Percentiles rank a stretch among this genome's conserved stretches.
Conservation (phyloP, 2,888 invertebrate species). For the Caenorhabditis virilis region DNA sequence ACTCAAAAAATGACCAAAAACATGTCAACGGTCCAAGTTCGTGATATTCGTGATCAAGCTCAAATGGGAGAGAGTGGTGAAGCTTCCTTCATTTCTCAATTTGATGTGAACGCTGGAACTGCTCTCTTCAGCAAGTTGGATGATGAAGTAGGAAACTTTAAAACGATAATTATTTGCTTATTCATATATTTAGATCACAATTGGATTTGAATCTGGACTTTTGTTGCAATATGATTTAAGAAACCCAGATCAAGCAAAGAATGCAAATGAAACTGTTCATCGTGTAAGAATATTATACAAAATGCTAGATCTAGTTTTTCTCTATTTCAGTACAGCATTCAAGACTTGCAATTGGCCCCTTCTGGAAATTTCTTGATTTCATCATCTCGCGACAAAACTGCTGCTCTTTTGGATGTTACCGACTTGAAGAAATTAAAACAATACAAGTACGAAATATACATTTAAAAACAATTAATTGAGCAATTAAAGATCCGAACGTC, state of each 20-base stretch:
- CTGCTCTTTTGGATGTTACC: slow-evolving; percentile 82
- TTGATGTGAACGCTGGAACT: slow-evolving; percentile 49
- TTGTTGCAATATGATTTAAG: slow-evolving; percentile 90
- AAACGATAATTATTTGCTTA: too few species aligned
- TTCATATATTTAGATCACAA: slow-evolving; percentile 27
- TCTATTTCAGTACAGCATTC: slow-evolving; percentile 75
- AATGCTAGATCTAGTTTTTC: background rate
- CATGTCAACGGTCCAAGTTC: slow-evolving; percentile 73
- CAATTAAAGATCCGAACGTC: slow-evolving; percentile 84
- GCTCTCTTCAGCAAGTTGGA: slow-evolving; percentile 88
- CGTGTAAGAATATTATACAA: slow-evolving; percentile 18
- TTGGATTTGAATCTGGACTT: slow-evolving; percentile 51
- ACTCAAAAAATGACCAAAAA: slow-evolving; percentile 64
- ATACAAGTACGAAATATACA: slow-evolving; percentile 77
- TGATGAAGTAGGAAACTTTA: slow-evolving; percentile 73
- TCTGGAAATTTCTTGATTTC: slow-evolving; percentile 80
- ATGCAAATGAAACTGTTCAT: slow-evolving; percentile 52
- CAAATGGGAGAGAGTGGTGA: slow-evolving; percentile 65
- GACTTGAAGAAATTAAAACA: slow-evolving; percentile 86
- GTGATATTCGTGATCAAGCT: slow-evolving; percentile 71
- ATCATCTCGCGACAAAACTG: slow-evolving; percentile 92
- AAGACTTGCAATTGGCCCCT: slow-evolving; percentile 90
- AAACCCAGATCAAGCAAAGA: slow-evolving; percentile 72
- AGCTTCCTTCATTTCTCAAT: slow-evolving; percentile 40
- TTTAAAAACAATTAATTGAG: slow-evolving; percentile 11